Percentiles rank a stretch among this genome's conserved stretches.
phyloP scores from a whole-genome alignment of 2,113 vertebrate genomes.

The Gallinago jamesoni region DNA sequence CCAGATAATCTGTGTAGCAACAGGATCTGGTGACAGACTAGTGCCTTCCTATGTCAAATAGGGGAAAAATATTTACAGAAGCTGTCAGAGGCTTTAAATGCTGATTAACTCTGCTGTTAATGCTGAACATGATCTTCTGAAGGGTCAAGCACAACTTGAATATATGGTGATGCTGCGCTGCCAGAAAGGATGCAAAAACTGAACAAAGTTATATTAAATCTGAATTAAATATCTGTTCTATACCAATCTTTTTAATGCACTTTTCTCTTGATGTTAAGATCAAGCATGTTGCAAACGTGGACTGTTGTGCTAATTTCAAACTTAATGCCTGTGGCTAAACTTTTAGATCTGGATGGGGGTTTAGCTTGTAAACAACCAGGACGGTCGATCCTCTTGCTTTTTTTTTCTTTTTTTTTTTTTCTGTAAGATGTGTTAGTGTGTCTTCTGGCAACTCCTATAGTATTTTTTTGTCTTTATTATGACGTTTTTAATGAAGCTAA shows the following conservation, averaged over 20 bases:
- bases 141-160: fast-evolving
- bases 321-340: neutral
- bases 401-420: neutral
- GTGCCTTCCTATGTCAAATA: neutral
- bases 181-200: neutral
- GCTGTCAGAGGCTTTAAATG: neutral
- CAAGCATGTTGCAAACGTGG: neutral
- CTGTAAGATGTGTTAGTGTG: neutral
- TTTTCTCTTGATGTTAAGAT: neutral
- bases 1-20: neutral
- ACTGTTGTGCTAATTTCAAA: neutral
- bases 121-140: neutral
- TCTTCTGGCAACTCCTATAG: neutral
- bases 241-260: neutral
- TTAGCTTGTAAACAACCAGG: neutral
- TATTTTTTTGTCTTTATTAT: neutral
- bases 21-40: neutral
- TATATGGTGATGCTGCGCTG: fast-evolving
- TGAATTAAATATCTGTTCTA: neutral
- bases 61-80: neutral
- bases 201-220: neutral
- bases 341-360: neutral
- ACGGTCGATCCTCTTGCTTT: neutral
- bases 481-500: neutral
- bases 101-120: neutral